Conservation (phyloP, 2,888 invertebrate genomes). For the Hypselothyrea guttata region DNA sequence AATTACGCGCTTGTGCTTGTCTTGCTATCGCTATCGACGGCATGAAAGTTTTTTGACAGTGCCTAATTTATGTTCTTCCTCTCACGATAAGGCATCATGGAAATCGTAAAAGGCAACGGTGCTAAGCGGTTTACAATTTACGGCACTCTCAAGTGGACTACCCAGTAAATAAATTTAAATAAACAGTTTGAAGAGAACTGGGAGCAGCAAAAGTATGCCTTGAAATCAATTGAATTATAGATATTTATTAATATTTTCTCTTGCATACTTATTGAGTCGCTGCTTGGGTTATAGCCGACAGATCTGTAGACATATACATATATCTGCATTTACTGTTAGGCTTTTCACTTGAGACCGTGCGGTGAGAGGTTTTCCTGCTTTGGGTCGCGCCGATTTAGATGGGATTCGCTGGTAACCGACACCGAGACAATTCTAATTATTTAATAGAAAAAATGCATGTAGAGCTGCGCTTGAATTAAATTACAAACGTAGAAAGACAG, state of each 20-base stretch:
- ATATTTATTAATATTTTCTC: no score
- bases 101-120: constrained; percentile 8
- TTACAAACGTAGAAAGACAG: constrained; percentile 51
- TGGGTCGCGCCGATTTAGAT: constrained; percentile 32
- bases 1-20: constrained; percentile 59
- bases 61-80: constrained; percentile 10
- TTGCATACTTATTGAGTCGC: no score
- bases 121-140: no score
- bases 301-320: background rate
- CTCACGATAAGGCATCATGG: constrained; percentile 16
- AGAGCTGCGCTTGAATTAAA: constrained; percentile 73
- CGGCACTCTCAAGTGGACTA: no score
- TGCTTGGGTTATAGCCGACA: no score
- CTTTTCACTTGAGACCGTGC: constrained; percentile 33
- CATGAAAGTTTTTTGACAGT: background rate
- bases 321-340: constrained; percentile 8
- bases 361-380: constrained; percentile 70
- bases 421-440: constrained; percentile 75
- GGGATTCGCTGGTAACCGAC: constrained; percentile 56
- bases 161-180: no score
- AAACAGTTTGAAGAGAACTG: no score
- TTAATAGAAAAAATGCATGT: constrained; percentile 43
- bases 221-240: no score
- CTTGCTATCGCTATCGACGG: constrained; percentile 24
- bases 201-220: no score